Evolutionary conservation across 2,797 vertebrate species (phyloP).

Genomic region (Orientallactaga sibirica): DNA sequence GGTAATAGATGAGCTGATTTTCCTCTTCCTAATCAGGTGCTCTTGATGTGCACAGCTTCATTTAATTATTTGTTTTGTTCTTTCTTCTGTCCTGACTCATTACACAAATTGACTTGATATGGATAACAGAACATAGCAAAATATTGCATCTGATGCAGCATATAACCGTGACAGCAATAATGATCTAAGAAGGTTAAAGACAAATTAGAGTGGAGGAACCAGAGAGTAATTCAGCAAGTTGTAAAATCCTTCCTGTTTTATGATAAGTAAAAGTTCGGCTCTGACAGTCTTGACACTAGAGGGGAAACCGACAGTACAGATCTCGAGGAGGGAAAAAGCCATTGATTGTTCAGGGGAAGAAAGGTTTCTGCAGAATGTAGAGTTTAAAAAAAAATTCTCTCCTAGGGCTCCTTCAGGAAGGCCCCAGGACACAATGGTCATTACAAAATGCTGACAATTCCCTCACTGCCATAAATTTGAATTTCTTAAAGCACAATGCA

Average conservation of each 20-base stretch:
- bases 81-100: conserved; percentile 32
- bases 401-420: conserved; percentile 15
- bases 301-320: background rate
- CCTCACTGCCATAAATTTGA: conserved; percentile 15
- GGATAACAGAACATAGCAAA: background rate
- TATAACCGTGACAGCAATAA: background rate
- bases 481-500: conserved; percentile 50
- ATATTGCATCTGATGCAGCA: background rate
- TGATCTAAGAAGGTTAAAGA: conserved; percentile 27
- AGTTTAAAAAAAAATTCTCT: conserved; percentile 33
- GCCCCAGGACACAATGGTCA: background rate
- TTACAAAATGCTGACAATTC: conserved; percentile 35
- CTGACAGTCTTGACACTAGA: conserved; percentile 4
- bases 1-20: conserved; percentile 37
- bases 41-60: background rate
- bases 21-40: conserved; percentile 28
- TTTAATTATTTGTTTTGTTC: conserved; percentile 56
- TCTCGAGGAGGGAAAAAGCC: background rate
- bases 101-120: background rate
- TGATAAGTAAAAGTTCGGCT: conserved; percentile 11
- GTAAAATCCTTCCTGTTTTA: conserved; percentile 39
- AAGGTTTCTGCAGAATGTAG: background rate
- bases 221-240: conserved; percentile 14
- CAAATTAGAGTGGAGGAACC: background rate
- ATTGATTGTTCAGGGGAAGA: background rate